Base-by-base conservation (phyloP, 2,113 vertebrate species). In the Centropristis striata region DNA sequence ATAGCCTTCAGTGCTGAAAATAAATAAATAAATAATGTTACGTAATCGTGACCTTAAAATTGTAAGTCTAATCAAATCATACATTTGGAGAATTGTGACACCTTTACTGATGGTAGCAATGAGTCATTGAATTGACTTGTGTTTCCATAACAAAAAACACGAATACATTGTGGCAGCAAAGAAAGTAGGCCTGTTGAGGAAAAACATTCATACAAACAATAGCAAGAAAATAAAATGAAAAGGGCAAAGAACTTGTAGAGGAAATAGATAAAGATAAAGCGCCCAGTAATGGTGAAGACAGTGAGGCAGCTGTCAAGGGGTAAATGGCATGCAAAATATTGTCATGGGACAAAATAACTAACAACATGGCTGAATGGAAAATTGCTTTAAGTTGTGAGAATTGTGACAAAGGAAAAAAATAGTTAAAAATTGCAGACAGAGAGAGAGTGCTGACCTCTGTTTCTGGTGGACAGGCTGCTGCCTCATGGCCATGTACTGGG, bases 401-500 rank as follows among this genome's bases (percentile, higher is more conserved):
- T 68, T 66, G 16, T 21, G 21, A 25, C 37, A 13, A 42, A 42
- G 41, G 2, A 46, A 57, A 42, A 4, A 27, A 67, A 37, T 23
- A 1, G 16, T 49, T 8, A 12, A 5, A 57, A 32, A 20, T 11
- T 12, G 12, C 42, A 53, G 21, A 67, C 12, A 14, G 18, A 7
- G 8, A 60, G n/a, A 32, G 67, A 82, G 12, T 2, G 41, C 93
- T 73, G 74, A 99, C 98, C 98, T 99, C 65, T 98, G 98, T 75
- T 99, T 99, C 94, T 99, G 98, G 89, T 98, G 97, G 39, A 96
- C 90, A 8, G 98, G 97, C 88, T 99, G 98, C 91, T 99, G 98
- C 68, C 98, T 95, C 97, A 99, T 98, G 64, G 98, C 98, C 97
- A 98, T 98, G 93, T 99, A 99, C 92, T 99, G 97, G 0, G 95